phyloP scores from a whole-genome alignment of 1,140 invertebrate genomes.

The Trichogramma pretiosum region DNA sequence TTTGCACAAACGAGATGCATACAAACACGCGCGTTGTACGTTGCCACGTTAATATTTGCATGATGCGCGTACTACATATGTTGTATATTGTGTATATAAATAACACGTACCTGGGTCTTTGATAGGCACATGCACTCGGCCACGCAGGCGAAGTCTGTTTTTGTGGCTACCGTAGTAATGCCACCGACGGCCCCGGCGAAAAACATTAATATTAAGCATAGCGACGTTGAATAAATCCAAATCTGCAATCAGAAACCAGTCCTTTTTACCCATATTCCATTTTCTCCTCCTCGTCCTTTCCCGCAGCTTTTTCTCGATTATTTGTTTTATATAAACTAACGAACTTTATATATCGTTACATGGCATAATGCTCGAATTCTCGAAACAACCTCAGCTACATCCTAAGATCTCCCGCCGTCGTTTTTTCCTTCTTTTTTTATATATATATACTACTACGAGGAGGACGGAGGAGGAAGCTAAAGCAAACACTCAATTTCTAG shows the following conservation, averaged over 20 bases:
- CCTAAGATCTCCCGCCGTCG: too few species aligned
- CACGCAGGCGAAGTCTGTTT: constrained; percentile 46
- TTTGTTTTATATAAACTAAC: too few species aligned
- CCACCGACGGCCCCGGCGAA: constrained; percentile 22
- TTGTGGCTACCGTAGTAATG: constrained; percentile 20
- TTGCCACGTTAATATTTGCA: background rate
- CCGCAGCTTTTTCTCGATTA: too few species aligned
- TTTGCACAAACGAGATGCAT: too few species aligned
- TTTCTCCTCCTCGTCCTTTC: too few species aligned
- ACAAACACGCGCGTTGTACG: background rate
- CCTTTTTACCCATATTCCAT: background rate
- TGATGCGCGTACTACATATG: background rate
- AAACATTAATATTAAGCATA: constrained; percentile 32
- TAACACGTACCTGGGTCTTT: constrained; percentile 63
- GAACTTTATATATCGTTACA: too few species aligned
- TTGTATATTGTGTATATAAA: constrained; percentile 7
- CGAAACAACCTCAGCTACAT: too few species aligned
- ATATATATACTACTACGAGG: too few species aligned
- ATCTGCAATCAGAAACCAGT: constrained; percentile 23
- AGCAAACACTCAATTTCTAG: too few species aligned
- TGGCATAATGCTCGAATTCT: too few species aligned
- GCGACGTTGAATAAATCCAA: constrained; percentile 33
- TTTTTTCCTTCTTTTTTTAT: too few species aligned
- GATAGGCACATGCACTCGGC: constrained; percentile 72
- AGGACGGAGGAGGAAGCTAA: too few species aligned